Percentiles rank a stretch among this genome's conserved stretches.
These are phyloP conservation scores for Penaeus japonicus DNA, from an alignment of 1,140 invertebrate genomes.

Conservation along the genomic window DNA sequence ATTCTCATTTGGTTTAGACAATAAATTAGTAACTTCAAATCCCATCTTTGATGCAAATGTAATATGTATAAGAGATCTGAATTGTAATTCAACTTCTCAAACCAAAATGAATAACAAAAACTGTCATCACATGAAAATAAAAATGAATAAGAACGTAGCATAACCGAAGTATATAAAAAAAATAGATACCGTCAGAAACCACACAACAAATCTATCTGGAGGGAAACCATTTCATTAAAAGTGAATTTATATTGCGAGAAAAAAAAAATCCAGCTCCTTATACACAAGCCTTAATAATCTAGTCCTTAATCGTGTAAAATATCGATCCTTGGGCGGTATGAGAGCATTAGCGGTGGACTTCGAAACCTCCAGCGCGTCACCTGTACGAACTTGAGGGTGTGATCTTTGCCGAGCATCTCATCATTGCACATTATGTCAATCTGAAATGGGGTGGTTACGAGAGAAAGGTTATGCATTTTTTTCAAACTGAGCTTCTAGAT, in stretches of 20 bases:
- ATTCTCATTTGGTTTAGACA: too few relatives aligned
- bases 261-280: too few relatives aligned
- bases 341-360: constrained; percentile 83
- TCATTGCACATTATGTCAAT: constrained; percentile 99
- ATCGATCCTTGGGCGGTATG: constrained; percentile 66
- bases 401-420: constrained; percentile 97
- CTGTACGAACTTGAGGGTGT: constrained; percentile 98
- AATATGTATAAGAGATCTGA: too few relatives aligned
- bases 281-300: too few relatives aligned
- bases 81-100: too few relatives aligned
- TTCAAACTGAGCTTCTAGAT: neutral
- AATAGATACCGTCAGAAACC: neutral
- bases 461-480: neutral
- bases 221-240: too few relatives aligned
- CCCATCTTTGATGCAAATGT: too few relatives aligned
- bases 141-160: neutral
- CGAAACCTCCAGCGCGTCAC: constrained; percentile 97
- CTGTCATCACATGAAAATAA: too few relatives aligned
- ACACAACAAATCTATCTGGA: neutral
- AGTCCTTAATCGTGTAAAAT: constrained; percentile 23
- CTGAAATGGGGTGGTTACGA: constrained; percentile 67
- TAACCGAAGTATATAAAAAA: neutral
- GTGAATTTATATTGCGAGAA: too few relatives aligned
- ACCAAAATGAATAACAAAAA: too few relatives aligned
- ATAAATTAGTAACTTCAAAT: too few relatives aligned